Base-by-base conservation (phyloP, 2,113 vertebrate genomes). In the Nycticorax nycticorax region DNA sequence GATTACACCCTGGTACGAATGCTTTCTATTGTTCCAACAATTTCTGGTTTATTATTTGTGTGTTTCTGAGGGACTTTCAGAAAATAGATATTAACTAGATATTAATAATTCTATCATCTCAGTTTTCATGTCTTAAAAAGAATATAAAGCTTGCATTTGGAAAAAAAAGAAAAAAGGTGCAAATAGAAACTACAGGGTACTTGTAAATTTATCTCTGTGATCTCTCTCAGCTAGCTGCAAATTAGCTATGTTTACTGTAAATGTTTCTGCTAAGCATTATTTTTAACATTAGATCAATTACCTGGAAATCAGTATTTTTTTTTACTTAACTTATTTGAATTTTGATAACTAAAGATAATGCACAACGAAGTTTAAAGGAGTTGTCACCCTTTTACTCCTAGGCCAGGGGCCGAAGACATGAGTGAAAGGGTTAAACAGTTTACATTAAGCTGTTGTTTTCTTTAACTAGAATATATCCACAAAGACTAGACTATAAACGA, bases 371-470 rank as follows among this genome's bases (percentile, higher is more conserved):
- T 79, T 97, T 93, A 93, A 92, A 91, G 84, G 88, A 83, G 84
- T 95, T 93, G 88, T 84, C 57, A 74, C 63, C 55, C 82, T 96
- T 84, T 85, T 93, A 56, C 83, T 86, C 71, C 14, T 37, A 83
- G 87, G 92, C 87, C 63, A 89, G 60, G 74, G 68, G 92, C 91
- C 79, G 66, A 52, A 88, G 39, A 88, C 59, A 74, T 32, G 48
- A 92, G 85, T 89, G 89, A 94, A 96, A 89, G 86, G 76, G 60
- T 96, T 95, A 69, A 97, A 92, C 96, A 96, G 96, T 98, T 98
- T 97, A 97, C 8, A 93, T 97, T 96, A 94, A 98, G 92, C 95
- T 98, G 89, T 95, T 97, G 90, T 83, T 86, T 96, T 96, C 93
- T 97, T 92, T 86, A 91, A 75, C 92, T 95, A 91, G 78, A 96